Evolutionary conservation across 2,113 vertebrate species (phyloP).

Genomic region (Microtus richardsoni): DNA sequence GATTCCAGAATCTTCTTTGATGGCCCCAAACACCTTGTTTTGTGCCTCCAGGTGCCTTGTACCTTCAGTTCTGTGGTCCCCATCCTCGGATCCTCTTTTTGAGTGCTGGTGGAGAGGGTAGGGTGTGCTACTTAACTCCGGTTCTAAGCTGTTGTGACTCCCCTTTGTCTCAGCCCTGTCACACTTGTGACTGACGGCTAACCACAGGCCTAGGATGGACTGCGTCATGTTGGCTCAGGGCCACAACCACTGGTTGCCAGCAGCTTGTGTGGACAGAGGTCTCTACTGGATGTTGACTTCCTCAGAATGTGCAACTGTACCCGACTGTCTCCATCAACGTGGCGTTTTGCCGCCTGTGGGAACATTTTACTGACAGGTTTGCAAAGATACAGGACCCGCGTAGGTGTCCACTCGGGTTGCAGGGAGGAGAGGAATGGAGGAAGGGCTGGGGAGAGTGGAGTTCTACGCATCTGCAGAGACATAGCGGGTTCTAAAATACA

Average conservation of each 20-base stretch:
- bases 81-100: neutral
- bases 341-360: neutral
- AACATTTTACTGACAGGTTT: neutral
- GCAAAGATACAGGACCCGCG: neutral
- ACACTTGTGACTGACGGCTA: neutral
- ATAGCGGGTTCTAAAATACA: neutral
- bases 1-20: neutral
- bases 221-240: neutral
- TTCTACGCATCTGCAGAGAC: constrained; percentile 31
- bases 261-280: neutral
- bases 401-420: neutral
- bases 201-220: neutral
- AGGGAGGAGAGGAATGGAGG: neutral
- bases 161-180: neutral
- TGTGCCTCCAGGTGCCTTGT: neutral
- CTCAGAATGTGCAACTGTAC: neutral
- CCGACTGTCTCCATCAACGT: neutral
- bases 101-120: neutral
- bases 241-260: neutral
- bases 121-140: neutral
- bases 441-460: neutral
- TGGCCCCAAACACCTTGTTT: neutral
- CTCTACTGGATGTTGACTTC: neutral
- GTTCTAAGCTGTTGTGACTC: neutral
- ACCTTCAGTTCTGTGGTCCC: neutral